Percentiles rank a stretch among this genome's conserved stretches.
phyloP scores from a whole-genome alignment of 2,797 vertebrate genomes.

The Sebastes cheni region DNA sequence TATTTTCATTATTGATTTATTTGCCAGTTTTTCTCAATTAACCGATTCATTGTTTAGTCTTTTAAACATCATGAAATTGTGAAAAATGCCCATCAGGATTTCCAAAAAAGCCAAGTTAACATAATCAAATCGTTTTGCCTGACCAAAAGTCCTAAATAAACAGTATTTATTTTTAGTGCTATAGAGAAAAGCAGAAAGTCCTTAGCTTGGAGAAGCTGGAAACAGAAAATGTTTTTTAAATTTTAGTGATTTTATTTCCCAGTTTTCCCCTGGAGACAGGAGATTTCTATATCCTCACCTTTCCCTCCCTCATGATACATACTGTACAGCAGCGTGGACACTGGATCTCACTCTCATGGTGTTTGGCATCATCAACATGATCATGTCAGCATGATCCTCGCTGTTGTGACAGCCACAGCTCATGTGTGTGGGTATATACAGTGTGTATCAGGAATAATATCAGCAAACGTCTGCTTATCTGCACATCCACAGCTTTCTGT shows the following conservation, averaged over 20 bases:
- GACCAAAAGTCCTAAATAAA: not conserved
- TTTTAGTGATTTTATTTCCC: not conserved
- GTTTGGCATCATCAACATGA: slow-evolving; percentile 41
- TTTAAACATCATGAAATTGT: not conserved
- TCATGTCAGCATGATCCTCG: slow-evolving; percentile 30
- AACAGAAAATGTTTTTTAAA: not conserved
- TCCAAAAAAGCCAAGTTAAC: not conserved
- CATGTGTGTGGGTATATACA: slow-evolving; percentile 3
- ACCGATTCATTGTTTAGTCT: too few species aligned
- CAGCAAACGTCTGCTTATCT: slow-evolving; percentile 27
- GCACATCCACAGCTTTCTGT: slow-evolving; percentile 7
- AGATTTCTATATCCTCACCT: not conserved
- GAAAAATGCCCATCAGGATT: not conserved
- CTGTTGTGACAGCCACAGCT: slow-evolving; percentile 42
- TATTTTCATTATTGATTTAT: too few species aligned
- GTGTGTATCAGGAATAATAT: slow-evolving; percentile 25
- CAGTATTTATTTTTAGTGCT: not conserved
- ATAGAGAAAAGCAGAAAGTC: not conserved
- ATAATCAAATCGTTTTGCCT: not conserved
- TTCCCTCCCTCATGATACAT: not conserved
- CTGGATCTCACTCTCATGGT: slow-evolving; percentile 10
- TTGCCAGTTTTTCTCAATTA: too few species aligned
- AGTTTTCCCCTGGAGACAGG: not conserved
- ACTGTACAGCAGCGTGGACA: not conserved
- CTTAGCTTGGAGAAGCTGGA: not conserved